Conservation (phyloP, 2,888 invertebrate species). For the Autographa pulchrina region DNA sequence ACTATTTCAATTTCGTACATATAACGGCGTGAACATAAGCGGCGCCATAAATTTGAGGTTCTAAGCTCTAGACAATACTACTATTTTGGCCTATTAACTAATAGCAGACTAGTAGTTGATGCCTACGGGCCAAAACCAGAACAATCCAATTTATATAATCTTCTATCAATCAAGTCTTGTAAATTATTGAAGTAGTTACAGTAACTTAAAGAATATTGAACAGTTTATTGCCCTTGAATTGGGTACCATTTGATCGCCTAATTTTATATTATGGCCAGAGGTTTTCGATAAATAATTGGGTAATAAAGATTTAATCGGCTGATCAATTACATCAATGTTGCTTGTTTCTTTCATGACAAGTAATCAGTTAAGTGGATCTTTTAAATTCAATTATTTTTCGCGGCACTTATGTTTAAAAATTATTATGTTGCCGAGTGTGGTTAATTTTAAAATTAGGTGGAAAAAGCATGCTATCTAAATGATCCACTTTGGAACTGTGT, state of each 20-base stretch:
- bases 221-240: slow-evolving; percentile 5
- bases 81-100: slow-evolving; percentile 9
- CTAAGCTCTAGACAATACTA: background rate
- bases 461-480: slow-evolving; percentile 11
- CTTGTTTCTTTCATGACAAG: background rate
- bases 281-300: background rate
- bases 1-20: background rate
- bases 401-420: background rate
- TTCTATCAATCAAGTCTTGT: slow-evolving; percentile 11
- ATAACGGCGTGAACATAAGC: background rate
- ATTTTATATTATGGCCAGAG: slow-evolving; percentile 12
- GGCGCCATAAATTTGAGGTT: background rate
- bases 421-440: background rate
- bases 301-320: slow-evolving; percentile 4
- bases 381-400: background rate
- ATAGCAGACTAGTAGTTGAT: background rate
- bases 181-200: background rate
- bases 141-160: slow-evolving; percentile 5
- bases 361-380: background rate
- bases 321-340: background rate
- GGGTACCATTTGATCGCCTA: slow-evolving; percentile 15
- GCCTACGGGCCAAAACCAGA: background rate
- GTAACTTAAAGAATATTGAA: background rate
- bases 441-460: slow-evolving; percentile 20
- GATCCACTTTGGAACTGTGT: slow-evolving; percentile 10